Conservation (phyloP, 2,888 invertebrate genomes). For the Leucoma salicis region DNA sequence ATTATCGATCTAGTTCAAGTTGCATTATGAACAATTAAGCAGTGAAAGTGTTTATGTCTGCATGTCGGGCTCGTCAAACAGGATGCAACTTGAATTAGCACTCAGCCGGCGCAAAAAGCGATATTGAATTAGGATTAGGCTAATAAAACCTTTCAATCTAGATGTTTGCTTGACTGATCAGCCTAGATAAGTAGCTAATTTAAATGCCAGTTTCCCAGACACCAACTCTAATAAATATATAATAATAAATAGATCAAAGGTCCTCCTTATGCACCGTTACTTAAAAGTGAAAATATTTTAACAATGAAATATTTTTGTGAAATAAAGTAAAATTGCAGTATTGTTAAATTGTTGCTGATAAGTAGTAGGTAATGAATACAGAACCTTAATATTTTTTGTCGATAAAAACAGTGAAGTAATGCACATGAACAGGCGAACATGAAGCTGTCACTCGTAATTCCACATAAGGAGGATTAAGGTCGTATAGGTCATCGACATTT, state of each 20-base stretch:
- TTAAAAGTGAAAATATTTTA: not conserved
- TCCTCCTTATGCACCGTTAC: conserved; percentile 23
- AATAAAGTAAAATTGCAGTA: not conserved
- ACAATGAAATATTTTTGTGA: not conserved
- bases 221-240: conserved; percentile 46
- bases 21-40: conserved; percentile 65
- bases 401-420: conserved; percentile 33
- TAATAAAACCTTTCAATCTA: conserved; percentile 76
- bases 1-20: conserved; percentile 57
- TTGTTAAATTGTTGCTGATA: conserved; percentile 14
- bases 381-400: conserved; percentile 12
- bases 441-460: conserved; percentile 52
- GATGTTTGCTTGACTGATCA: conserved; percentile 77
- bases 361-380: conserved; percentile 10
- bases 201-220: conserved; percentile 81
- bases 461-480: conserved; percentile 51
- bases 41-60: conserved; percentile 67
- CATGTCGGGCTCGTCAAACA: conserved; percentile 50
- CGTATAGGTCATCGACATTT: conserved; percentile 59
- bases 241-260: conserved; percentile 26
- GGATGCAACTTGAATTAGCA: conserved; percentile 47
- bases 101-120: conserved; percentile 60
- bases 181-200: conserved; percentile 60
- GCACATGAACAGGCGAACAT: conserved; percentile 36
- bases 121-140: conserved; percentile 76